These are phyloP conservation scores for Papilio elwesi DNA, from an alignment of 2,888 invertebrate species.

Conservation along the genomic window DNA sequence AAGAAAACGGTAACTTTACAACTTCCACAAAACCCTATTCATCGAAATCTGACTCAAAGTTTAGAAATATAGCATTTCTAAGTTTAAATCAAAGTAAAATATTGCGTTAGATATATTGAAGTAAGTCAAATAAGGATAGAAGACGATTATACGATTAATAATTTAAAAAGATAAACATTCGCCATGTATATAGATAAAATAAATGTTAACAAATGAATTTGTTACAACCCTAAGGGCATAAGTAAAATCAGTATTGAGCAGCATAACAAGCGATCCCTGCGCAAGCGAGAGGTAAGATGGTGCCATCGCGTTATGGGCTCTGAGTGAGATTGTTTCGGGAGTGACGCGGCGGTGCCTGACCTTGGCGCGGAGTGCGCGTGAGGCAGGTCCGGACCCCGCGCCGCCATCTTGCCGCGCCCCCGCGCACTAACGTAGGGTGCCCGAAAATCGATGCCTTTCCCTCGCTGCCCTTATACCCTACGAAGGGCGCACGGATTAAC, in stretches of 20 bases:
- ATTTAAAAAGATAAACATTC: too few species aligned
- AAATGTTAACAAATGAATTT: not conserved
- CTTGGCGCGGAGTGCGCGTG: conserved; percentile 74
- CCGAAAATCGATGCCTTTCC: conserved; percentile 81
- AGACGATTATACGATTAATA: too few species aligned
- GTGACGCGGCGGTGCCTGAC: conserved; percentile 70
- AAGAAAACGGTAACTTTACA: not conserved
- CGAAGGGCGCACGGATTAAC: conserved; percentile 68
- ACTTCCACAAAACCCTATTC: not conserved
- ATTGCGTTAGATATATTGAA: too few species aligned
- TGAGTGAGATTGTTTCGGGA: conserved; percentile 73
- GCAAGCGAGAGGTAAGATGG: conserved; percentile 54
- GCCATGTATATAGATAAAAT: not conserved
- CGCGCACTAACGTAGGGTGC: conserved; percentile 61
- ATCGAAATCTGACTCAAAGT: too few species aligned
- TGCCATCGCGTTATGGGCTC: conserved; percentile 50
- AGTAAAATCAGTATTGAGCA: conserved; percentile 64
- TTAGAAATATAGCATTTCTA: too few species aligned
- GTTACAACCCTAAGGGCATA: conserved; percentile 55
- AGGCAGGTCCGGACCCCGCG: conserved; percentile 80
- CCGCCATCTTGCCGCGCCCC: conserved; percentile 72
- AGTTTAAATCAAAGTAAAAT: too few species aligned
- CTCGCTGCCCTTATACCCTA: conserved; percentile 68
- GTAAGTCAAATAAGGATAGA: too few species aligned
- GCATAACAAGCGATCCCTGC: conserved; percentile 63